Conservation (phyloP, 2,113 vertebrate genomes). For the Lanius collurio region DNA sequence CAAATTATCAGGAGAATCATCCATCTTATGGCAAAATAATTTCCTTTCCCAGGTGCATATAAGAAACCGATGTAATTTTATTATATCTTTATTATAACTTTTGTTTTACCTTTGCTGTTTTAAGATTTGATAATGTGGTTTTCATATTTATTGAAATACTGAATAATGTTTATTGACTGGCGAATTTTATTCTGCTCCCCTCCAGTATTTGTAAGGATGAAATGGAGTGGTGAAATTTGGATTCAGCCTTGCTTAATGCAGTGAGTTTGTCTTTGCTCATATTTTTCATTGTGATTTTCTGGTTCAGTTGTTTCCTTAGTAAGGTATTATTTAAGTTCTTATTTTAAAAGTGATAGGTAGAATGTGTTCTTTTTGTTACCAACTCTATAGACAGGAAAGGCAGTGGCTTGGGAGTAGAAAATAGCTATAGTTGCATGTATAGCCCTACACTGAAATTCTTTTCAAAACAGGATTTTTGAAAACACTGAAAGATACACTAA, state of each 20-base stretch:
- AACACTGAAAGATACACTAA: not conserved
- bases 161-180: not conserved
- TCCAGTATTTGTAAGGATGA: not conserved
- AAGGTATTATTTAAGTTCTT: not conserved
- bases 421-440: not conserved
- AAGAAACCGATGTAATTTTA: not conserved
- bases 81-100: not conserved
- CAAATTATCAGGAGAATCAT: not conserved
- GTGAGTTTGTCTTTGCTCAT: not conserved
- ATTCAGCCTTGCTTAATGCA: not conserved
- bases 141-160: not conserved
- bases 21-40: not conserved
- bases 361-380: not conserved
- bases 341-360: not conserved
- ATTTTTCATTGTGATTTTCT: not conserved
- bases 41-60: not conserved
- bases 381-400: not conserved
- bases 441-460: not conserved
- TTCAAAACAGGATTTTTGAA: not conserved
- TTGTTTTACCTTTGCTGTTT: not conserved
- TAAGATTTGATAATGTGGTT: not conserved
- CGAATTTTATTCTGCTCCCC: not conserved
- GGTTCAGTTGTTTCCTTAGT: not conserved
- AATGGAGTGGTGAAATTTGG: not conserved
- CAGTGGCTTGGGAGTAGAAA: not conserved